These are phyloP conservation scores for Palythoa grandiflora DNA, from an alignment of 92 coral and sea anemone genomes.

Conservation along the genomic window DNA sequence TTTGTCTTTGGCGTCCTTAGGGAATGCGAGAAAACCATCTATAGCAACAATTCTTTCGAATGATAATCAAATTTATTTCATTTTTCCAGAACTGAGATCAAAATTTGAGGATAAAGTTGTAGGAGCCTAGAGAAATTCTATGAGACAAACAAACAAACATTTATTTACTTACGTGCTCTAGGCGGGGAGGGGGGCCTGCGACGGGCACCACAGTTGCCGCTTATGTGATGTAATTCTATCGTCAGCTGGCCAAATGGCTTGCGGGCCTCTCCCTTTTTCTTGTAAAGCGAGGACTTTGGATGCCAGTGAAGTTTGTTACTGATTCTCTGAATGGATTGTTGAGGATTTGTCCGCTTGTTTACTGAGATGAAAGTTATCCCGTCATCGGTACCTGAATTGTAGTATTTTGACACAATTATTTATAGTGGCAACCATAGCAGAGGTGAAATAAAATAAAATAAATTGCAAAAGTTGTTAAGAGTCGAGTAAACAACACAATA, in stretches of 20 bases:
- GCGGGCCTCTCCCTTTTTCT: constrained; percentile 48
- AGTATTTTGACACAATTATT: not conserved
- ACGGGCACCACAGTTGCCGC: constrained; percentile 67
- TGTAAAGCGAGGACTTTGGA: constrained; percentile 76
- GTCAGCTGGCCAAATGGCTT: constrained; percentile 88
- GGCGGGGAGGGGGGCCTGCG: constrained; percentile 24
- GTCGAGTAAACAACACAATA: too few relatives aligned
- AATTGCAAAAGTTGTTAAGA: too few relatives aligned
- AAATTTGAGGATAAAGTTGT: too few relatives aligned
- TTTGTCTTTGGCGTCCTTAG: too few relatives aligned
- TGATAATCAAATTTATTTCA: too few relatives aligned
- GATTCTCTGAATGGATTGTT: constrained; percentile 82
- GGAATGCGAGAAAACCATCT: too few relatives aligned
- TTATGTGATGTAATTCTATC: constrained; percentile 69
- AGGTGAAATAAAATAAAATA: too few relatives aligned
- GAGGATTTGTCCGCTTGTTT: constrained; percentile 78
- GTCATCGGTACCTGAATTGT: constrained; percentile 86
- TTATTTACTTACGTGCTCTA: not conserved
- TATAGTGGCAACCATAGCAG: not conserved
- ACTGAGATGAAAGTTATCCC: constrained; percentile 86
- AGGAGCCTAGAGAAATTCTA: too few relatives aligned
- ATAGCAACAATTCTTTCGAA: too few relatives aligned
- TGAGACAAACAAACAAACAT: not conserved
- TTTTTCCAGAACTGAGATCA: too few relatives aligned
- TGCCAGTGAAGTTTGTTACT: constrained; percentile 77